phyloP scores from a whole-genome alignment of 1,140 invertebrate species.

The Lepidotrigona ventralis region DNA sequence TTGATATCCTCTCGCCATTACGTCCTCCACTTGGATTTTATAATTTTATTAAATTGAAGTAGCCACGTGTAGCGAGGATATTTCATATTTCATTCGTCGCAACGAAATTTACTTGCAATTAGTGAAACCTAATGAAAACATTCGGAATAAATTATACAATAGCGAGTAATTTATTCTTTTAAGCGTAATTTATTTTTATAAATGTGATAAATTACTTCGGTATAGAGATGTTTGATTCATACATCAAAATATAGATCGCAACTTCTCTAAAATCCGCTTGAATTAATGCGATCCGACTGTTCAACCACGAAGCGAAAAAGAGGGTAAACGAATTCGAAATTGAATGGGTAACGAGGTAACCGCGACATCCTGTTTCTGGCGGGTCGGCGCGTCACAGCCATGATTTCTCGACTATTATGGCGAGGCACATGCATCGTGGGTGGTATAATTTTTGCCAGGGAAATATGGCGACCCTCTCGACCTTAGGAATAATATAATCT shows the following conservation, averaged over 20 bases:
- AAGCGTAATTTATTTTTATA: too few relatives aligned
- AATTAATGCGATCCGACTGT: not conserved
- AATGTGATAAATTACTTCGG: too few relatives aligned
- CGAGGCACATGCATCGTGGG: constrained; percentile 39
- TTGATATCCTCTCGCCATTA: too few relatives aligned
- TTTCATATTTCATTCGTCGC: too few relatives aligned
- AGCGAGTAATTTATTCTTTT: too few relatives aligned
- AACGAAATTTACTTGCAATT: too few relatives aligned
- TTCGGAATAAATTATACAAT: too few relatives aligned
- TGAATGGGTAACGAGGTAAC: not conserved
- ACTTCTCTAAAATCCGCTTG: not conserved
- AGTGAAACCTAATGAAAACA: too few relatives aligned
- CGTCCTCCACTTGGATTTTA: too few relatives aligned
- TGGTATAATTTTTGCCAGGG: constrained; percentile 60
- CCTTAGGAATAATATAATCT: constrained; percentile 72
- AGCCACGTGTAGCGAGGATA: too few relatives aligned
- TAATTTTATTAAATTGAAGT: too few relatives aligned
- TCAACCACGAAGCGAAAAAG: not conserved
- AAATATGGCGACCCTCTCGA: constrained; percentile 67
- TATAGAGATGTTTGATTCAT: not conserved
- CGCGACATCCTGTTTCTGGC: not conserved
- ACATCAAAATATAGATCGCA: not conserved
- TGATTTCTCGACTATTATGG: constrained; percentile 38
- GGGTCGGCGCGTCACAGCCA: constrained; percentile 23
- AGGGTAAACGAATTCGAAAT: too few relatives aligned